Evolutionary conservation across 2,797 vertebrate species (phyloP).

Genomic region (Taeniopygia guttata): DNA sequence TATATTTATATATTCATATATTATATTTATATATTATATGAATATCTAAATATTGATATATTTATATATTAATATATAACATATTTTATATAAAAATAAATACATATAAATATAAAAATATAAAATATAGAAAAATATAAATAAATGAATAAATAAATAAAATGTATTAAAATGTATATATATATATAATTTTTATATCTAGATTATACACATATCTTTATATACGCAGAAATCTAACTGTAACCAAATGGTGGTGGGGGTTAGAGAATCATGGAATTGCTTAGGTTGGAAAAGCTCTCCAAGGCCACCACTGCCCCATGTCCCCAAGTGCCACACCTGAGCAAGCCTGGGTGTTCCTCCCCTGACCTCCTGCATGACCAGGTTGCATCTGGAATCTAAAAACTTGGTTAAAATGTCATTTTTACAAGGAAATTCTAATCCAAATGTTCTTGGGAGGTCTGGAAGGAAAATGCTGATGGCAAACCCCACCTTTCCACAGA

Average conservation of each 20-base stretch:
- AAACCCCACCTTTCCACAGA: accelerated
- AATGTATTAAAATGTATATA: no score
- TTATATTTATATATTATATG: no score
- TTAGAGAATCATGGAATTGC: background rate
- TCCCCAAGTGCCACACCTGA: background rate
- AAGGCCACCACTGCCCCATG: background rate
- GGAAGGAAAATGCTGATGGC: background rate
- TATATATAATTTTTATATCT: background rate
- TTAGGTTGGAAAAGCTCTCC: background rate
- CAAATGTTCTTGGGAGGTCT: background rate
- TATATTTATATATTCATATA: no score
- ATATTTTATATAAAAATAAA: no score
- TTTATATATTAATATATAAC: no score
- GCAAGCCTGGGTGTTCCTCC: background rate
- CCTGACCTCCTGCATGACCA: background rate
- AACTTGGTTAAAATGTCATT: background rate
- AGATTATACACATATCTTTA: background rate
- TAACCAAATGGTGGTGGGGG: background rate
- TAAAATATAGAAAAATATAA: no score
- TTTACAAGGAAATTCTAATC: background rate
- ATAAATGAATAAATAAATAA: no score
- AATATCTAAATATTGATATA: no score
- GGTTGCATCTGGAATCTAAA: background rate
- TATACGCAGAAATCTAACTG: no score
- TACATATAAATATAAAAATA: no score